Percentiles rank a stretch among this genome's conserved stretches.
Evolutionary conservation across 2,113 vertebrate genomes (phyloP).

Genomic region (Pelvicachromis taeniatus): DNA sequence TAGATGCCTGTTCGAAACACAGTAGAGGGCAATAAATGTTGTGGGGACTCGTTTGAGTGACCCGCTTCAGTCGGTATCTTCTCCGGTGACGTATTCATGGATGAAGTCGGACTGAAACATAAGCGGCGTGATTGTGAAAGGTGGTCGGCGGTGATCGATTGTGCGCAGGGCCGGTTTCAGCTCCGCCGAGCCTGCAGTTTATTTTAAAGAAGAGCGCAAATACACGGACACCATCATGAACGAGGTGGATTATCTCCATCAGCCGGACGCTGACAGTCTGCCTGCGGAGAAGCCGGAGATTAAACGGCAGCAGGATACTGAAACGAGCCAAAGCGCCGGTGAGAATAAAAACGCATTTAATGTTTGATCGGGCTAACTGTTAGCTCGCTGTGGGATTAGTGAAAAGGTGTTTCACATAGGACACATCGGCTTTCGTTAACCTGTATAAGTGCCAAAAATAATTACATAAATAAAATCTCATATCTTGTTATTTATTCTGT

Average conservation of each 20-base stretch:
- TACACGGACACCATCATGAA: neutral
- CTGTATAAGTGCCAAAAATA: neutral
- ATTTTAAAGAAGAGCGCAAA: neutral
- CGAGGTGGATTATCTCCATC: neutral
- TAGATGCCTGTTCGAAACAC: neutral
- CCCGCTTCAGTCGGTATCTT: neutral
- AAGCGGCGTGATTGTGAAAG: neutral
- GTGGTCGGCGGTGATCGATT: neutral
- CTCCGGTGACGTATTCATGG: neutral
- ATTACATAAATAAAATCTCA: neutral
- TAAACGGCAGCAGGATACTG: neutral
- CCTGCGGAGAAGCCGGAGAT: neutral
- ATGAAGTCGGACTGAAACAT: neutral
- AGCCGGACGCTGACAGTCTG: neutral
- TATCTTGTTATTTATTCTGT: neutral
- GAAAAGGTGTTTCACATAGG: neutral
- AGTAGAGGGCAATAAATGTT: neutral
- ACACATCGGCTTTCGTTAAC: fast-evolving
- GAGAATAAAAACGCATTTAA: neutral
- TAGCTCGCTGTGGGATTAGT: neutral
- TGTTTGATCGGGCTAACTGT: neutral
- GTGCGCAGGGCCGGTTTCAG: neutral
- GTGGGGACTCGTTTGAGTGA: neutral
- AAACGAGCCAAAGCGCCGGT: neutral
- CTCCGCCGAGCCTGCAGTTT: neutral